These are phyloP conservation scores for Oscheius myriophilus DNA, from an alignment of 2,888 invertebrate genomes.

Conservation along the genomic window DNA sequence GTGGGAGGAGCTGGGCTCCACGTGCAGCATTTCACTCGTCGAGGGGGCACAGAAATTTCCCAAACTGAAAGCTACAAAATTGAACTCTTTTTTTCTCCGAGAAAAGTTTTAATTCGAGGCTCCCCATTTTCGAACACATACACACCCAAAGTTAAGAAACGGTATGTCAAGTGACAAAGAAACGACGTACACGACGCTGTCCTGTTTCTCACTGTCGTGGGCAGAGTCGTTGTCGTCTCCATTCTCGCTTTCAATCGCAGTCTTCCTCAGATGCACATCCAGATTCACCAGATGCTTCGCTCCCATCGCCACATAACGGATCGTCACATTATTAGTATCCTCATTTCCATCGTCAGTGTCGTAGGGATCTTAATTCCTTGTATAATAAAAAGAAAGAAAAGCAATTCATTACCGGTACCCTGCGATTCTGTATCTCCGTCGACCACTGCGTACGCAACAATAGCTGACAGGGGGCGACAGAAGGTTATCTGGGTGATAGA, in stretches of 20 bases:
- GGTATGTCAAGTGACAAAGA: no score
- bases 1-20: conserved; percentile 1
- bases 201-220: conserved; percentile 2
- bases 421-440: conserved; percentile 21
- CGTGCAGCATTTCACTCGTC: conserved; percentile 9
- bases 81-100: no score
- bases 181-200: conserved; percentile 8
- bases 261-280: conserved; percentile 7
- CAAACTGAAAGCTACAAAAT: neutral
- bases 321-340: conserved; percentile 26
- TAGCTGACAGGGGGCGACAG: conserved; percentile 40
- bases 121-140: no score
- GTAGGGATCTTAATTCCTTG: conserved; percentile 6
- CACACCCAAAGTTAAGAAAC: no score
- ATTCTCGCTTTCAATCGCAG: no score
- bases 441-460: conserved; percentile 25
- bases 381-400: neutral
- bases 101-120: no score
- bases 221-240: conserved; percentile 14
- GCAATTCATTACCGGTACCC: no score
- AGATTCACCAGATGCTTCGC: conserved; percentile 36
- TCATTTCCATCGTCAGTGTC: conserved; percentile 23
- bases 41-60: conserved; percentile 7
- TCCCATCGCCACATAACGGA: conserved; percentile 39
- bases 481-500: conserved; percentile 51